Evolutionary conservation across 2,888 invertebrate species (phyloP), one percentile per base, ranked within the genome.

Genomic region (Hipparchia sbordonii): DNA sequence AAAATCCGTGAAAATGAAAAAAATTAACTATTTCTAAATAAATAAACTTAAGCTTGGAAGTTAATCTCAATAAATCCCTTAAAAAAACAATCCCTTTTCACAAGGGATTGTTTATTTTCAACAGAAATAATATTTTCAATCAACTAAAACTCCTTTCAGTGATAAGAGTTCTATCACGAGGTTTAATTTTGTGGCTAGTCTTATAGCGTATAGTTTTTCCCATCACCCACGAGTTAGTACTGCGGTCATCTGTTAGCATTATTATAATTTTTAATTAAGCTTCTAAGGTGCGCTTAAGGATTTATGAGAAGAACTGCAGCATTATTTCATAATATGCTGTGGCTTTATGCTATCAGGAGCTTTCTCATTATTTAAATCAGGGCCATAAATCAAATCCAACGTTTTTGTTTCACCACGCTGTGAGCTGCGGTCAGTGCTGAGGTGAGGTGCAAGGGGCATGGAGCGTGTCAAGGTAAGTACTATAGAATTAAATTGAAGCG

Each of bases 341-440:
- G 12, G 39, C 60, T 60, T 60, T 6, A 45, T 60, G 33, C 33
- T 54, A 10, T 59, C 59, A 13, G 13, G 46, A 62, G 62, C 59
- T 12, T 13, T 54, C 54, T 48, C 59, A 68, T 68, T 60, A 68
- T 39, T 12, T 51, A 68, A 68, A 67, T 23, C 73, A 68, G 39
- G 54, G 62, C 52, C 65, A 74, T 74, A 74, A 69, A 72, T 74
- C 74, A 74, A 70, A 48, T 6, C 7, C 8, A 4, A 71, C 74
- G 74, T 76, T 74, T 74, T 74, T 76, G 76, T 76, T 76, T 74
- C 66, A 69, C 72, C 68, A 67, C 74, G 66, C 71, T 62, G 13
- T 48, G 48, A 74, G 73, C 65, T 70, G 74, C 63, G 77, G 74
- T 77, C 69, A 80, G 73, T 67, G 60, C 3, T 39, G 39, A 39